Evolutionary conservation across 2,797 vertebrate species (phyloP), one percentile per base, ranked within the genome.

Genomic region (Onychomys arenicola): DNA sequence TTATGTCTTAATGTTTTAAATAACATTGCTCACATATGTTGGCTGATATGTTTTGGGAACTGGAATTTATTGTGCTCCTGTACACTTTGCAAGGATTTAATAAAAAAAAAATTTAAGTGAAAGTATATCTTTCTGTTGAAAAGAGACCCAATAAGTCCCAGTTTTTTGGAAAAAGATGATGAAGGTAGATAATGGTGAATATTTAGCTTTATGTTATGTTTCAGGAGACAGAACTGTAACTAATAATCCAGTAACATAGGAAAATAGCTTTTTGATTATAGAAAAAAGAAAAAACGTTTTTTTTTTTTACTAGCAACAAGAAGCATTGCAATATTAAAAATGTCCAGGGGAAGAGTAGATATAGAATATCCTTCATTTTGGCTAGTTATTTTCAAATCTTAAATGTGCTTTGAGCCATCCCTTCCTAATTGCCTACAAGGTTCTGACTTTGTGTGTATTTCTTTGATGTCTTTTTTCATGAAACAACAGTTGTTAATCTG

Each of bases 1-100:
- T 92, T 78, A 16, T 63, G n/a, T 92, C 87, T 88, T 78, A 91
- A 78, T 90, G 84, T 61, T 97, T 93, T 89, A 87, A 86, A 43
- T 40, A 84, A 3, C 29, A 43, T 83, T 89, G 75, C 78, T 95
- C 19, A 65, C 37, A 92, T 90, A 69, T 59, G 52, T 69, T 86
- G 87, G 23, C 75, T 92, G 65, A 84, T 93, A 91, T 89, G 76
- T 92, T 91, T 85, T 89, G 88, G 93, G 37, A 32, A 52, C 69
- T 80, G 34, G 19, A 75, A 75, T 91, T 86, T 90, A 95, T 65
- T 91, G 25, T 63, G 61, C 78, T 37, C 32, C 86, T 29, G n/a
- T 10, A 67, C 27, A n/a, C 2, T 86, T 96, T 80, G 63, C 75
- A 87, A 94, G 37, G 29, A 55, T 93, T 95, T 84, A 90, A 14